Evolutionary conservation across 2,888 invertebrate genomes (phyloP).

Genomic region (Ophion costatus): DNA sequence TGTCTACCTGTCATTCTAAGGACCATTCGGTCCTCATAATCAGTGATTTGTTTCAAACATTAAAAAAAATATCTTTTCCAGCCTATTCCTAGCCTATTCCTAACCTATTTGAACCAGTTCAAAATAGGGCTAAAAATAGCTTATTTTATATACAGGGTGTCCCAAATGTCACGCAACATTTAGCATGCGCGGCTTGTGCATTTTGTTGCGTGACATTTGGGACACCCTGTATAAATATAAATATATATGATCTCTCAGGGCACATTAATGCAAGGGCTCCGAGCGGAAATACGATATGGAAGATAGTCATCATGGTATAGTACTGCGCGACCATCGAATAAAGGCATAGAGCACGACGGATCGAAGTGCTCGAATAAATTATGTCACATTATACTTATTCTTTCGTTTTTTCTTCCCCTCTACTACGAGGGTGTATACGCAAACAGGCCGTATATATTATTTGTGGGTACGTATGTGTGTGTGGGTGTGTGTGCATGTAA

Average conservation of each 20-base stretch:
- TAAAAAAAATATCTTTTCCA: no score
- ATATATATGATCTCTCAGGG: not conserved
- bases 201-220: no score
- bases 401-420: not conserved
- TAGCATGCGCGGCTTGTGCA: no score
- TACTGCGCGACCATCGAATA: constrained; percentile 18
- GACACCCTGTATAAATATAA: no score
- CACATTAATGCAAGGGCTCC: constrained; percentile 5
- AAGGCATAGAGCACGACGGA: not conserved
- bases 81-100: no score
- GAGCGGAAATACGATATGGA: not conserved
- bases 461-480: not conserved
- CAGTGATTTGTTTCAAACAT: no score
- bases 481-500: not conserved
- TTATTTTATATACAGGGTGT: no score
- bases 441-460: not conserved
- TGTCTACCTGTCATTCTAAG: not conserved
- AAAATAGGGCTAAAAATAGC: no score
- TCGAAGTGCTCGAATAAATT: constrained; percentile 28
- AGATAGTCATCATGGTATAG: constrained; percentile 9
- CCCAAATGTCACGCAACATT: no score
- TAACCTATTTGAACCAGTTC: no score
- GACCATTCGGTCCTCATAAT: no score
- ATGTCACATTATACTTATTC: constrained; percentile 31
- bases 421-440: constrained; percentile 1